Evolutionary conservation across 2,888 invertebrate species (phyloP), one percentile per base, ranked within the genome.

Genomic region (Sipha maydis): DNA sequence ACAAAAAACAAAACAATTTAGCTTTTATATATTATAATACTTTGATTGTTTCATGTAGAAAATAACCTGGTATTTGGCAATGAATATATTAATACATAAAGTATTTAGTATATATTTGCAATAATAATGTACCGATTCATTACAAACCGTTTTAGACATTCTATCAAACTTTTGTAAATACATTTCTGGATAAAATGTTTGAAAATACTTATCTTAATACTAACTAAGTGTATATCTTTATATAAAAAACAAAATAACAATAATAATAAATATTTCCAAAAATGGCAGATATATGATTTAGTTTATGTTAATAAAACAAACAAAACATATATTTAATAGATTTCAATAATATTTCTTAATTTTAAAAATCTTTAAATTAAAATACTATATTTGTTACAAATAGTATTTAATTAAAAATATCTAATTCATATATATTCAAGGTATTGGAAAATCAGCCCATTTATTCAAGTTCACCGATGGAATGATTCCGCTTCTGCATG

Each of bases 401-500:
- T 54, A 48, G 67, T 73, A 41, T 28, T 56, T 38, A 56, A 56
- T 73, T 31, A 14, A 76, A 88, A 82, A 76, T 75, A 67, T 48
- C 75, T 2, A 61, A 31, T 8, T 75, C 75, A 73, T 56, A 38
- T 86, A 34, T 34, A 3, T 78, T 41, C 19, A 75, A 28, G 89
- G 88, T 71, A 90, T 90, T 61, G 91, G 91, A 90, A 92, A 94
- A 91, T 97, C 97, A 34, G 97, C 96, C 97, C 97, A 98, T 92
- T 97, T 97, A 90, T 94, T 95, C 91, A 97, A 94, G 92, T 98
- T 97, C 91, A 98, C 96, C 89, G 95, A 94, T 28, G 98, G 97
- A 89, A 98, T 94, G 84, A 97, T 94, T 90, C 97, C 97, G 91
- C 97, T 97, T 92, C 95, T 95, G 92, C 98, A 98, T 19, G 97